Evolutionary conservation across 2,113 vertebrate species (phyloP), one percentile per base, ranked within the genome.

Genomic region (Percopsis transmontana): DNA sequence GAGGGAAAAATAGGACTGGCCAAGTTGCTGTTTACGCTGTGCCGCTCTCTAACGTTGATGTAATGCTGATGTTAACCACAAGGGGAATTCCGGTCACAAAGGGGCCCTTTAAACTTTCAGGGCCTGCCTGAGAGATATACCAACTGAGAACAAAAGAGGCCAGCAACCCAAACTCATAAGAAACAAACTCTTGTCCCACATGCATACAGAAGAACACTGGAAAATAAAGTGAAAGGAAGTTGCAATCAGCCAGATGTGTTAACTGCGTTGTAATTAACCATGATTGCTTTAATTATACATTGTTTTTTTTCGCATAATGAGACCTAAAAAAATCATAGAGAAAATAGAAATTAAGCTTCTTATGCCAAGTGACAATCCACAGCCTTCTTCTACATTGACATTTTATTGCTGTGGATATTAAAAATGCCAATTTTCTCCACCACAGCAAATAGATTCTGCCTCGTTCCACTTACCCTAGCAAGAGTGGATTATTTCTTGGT

Each of bases 161-260:
- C 18, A 21, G 18, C 10, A 61, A 81, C 27, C 27, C 56, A 58
- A 72, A 62, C 77, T 76, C 24, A 70, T 66, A 72, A 66, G 21
- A 60, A 70, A 71, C 67, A 2, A 23, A 42, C 19, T 11, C 33
- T 62, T 39, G 3, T 10, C 38, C 16, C 13, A 33, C n/a, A n/a
- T n/a, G n/a, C n/a, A n/a, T n/a, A n/a, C 10, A 3, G 5, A 62
- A n/a, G 24, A 73, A 83, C 52, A 44, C 51, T 67, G 42, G 67
- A 65, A 68, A 24, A 79, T 38, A 51, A 80, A 62, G 62, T 24
- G 47, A 72, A 58, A 65, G 59, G 65, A 85, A 84, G 77, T 85
- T 81, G 80, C 81, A 90, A 89, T 91, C 80, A 87, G 68, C 82
- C 87, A 89, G 91, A 88, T 85, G 89, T 85, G 85, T 80, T 80